phyloP scores from a whole-genome alignment of 2,797 vertebrate genomes.

The Acrossocheilus wenchowensis region DNA sequence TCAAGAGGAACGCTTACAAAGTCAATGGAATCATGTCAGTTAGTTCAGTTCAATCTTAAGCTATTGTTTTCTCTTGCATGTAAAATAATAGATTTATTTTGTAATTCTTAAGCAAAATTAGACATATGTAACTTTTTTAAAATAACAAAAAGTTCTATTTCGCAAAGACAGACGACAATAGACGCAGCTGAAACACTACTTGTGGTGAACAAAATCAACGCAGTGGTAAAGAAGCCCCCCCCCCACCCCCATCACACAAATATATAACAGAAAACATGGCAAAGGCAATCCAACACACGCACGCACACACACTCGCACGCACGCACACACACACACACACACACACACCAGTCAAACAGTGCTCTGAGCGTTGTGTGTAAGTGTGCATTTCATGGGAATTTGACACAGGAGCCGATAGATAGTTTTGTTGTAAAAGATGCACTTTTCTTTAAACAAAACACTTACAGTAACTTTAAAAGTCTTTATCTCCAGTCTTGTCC shows the following conservation, averaged over 20 bases:
- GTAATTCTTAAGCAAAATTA: slow-evolving; percentile 86
- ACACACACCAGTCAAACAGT: slow-evolving; percentile 49
- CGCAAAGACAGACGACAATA: slow-evolving; percentile 82
- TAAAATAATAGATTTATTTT: slow-evolving; percentile 87
- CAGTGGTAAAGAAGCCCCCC: slow-evolving; percentile 70
- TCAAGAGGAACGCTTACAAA: slow-evolving; percentile 79
- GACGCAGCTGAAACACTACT: slow-evolving; percentile 80
- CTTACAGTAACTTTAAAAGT: slow-evolving; percentile 80
- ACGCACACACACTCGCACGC: slow-evolving; percentile 26
- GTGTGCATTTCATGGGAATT: slow-evolving; percentile 77
- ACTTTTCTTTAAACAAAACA: slow-evolving; percentile 82
- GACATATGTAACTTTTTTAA: slow-evolving; percentile 82
- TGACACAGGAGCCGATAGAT: slow-evolving; percentile 78
- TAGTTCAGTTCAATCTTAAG: slow-evolving; percentile 84
- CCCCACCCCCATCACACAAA: slow-evolving; percentile 67
- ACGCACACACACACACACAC: background rate
- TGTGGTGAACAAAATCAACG: slow-evolving; percentile 76
- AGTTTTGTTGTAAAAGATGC: slow-evolving; percentile 83
- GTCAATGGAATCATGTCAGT: slow-evolving; percentile 85
- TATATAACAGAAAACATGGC: slow-evolving; percentile 61
- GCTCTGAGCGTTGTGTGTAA: slow-evolving; percentile 74
- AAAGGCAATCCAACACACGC: slow-evolving; percentile 63
- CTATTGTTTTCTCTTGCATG: slow-evolving; percentile 83
- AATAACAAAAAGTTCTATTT: slow-evolving; percentile 84
- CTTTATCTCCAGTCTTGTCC: slow-evolving; percentile 75